Percentiles rank a stretch among this genome's conserved stretches.
phyloP scores from a whole-genome alignment of 1,140 invertebrate genomes.

The Rhynchophorus ferrugineus region DNA sequence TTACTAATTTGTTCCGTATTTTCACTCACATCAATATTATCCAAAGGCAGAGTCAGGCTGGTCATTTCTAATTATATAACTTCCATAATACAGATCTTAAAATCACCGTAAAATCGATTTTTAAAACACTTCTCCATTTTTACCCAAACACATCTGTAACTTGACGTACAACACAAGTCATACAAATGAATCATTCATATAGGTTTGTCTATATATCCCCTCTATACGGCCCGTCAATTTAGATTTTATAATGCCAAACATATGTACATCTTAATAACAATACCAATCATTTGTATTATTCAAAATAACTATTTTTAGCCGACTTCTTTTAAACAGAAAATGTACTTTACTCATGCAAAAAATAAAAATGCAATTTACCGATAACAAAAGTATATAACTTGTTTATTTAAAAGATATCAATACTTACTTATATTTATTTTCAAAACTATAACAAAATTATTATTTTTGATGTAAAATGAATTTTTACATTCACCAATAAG shows the following conservation, averaged over 20 bases:
- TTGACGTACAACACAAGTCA: background rate
- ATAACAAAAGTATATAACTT: no score
- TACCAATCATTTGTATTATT: no score
- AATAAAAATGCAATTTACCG: no score
- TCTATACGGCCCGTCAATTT: background rate
- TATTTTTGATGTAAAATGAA: background rate
- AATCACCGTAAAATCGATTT: conserved; percentile 7
- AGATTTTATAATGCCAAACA: no score
- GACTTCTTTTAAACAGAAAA: no score
- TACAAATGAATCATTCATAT: background rate
- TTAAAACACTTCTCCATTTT: background rate
- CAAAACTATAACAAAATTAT: background rate
- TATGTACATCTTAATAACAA: no score
- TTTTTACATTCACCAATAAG: conserved; percentile 15
- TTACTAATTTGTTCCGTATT: conserved; percentile 68
- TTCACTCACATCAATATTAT: conserved; percentile 43
- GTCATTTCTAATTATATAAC: conserved; percentile 41
- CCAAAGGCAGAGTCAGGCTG: conserved; percentile 44
- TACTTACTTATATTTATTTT: background rate
- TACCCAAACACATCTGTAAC: background rate
- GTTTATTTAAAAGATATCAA: no score
- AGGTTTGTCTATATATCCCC: background rate
- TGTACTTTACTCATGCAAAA: no score
- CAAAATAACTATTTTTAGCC: no score
- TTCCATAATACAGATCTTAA: conserved; percentile 23